Evolutionary conservation across 2,797 vertebrate species (phyloP).

Genomic region (Odontamblyopus rebecca): DNA sequence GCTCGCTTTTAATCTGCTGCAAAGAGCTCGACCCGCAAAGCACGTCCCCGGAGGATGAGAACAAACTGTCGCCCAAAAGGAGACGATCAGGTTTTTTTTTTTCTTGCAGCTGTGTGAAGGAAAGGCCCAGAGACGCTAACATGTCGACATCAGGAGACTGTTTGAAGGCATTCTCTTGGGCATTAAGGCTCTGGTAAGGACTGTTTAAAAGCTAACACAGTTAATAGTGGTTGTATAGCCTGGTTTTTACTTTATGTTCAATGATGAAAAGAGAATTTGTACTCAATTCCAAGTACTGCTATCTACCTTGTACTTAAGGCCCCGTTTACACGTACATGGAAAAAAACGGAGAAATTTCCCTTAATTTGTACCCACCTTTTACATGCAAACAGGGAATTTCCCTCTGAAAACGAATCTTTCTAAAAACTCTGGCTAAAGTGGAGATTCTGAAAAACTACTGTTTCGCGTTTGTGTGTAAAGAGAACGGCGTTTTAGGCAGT

Average conservation of each 20-base stretch:
- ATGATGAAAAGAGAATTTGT: not conserved
- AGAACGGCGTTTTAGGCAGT: too few species aligned
- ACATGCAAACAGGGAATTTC: too few species aligned
- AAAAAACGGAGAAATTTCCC: too few species aligned
- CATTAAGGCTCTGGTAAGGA: not conserved
- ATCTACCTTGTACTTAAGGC: too few species aligned
- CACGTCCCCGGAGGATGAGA: conserved; percentile 52
- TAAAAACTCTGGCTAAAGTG: too few species aligned
- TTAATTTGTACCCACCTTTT: too few species aligned
- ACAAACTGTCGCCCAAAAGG: conserved; percentile 56
- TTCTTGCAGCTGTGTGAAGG: conserved; percentile 14
- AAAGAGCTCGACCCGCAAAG: conserved; percentile 63
- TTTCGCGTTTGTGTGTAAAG: too few species aligned
- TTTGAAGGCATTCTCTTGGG: conserved; percentile 33
- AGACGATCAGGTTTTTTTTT: conserved; percentile 51
- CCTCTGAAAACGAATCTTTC: too few species aligned
- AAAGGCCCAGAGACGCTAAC: conserved; percentile 34
- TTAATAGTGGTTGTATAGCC: not conserved
- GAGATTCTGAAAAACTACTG: too few species aligned
- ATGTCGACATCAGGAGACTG: conserved; percentile 36
- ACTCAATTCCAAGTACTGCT: too few species aligned
- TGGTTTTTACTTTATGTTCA: not conserved
- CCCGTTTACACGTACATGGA: too few species aligned
- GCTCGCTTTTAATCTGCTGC: conserved; percentile 72
- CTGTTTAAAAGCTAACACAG: not conserved